These are phyloP conservation scores for Pleuronectes platessa DNA, from an alignment of 2,113 vertebrate genomes.

Conservation along the genomic window DNA sequence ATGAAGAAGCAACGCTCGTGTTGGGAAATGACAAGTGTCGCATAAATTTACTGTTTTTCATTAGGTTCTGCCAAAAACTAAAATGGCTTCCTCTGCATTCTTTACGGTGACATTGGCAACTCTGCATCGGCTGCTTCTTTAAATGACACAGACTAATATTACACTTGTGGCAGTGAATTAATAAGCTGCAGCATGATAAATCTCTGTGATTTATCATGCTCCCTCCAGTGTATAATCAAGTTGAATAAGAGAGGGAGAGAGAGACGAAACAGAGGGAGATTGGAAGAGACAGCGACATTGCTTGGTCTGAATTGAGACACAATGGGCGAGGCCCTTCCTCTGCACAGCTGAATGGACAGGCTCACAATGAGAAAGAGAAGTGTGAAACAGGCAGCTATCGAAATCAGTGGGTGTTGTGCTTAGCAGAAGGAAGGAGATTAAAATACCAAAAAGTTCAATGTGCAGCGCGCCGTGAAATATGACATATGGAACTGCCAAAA, in stretches of 20 bases:
- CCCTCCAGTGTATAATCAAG: constrained; percentile 80
- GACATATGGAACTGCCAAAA: constrained; percentile 61
- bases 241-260: constrained; percentile 36
- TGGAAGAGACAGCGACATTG: constrained; percentile 41
- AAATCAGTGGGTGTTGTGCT: constrained; percentile 55
- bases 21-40: constrained; percentile 6
- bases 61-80: constrained; percentile 5
- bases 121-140: constrained; percentile 62
- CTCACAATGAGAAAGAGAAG: constrained; percentile 40
- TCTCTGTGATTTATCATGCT: constrained; percentile 79
- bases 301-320: constrained; percentile 50
- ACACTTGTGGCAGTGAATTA: constrained; percentile 78
- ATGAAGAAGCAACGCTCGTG: too few species aligned
- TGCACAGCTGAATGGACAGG: constrained; percentile 53
- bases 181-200: constrained; percentile 79
- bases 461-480: constrained; percentile 49
- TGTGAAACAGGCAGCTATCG: constrained; percentile 54
- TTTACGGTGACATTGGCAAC: constrained; percentile 16
- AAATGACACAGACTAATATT: constrained; percentile 76
- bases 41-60: constrained; percentile 18
- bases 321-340: constrained; percentile 36
- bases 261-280: constrained; percentile 41
- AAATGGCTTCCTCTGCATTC: constrained; percentile 48
- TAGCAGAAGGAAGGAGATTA: constrained; percentile 52
- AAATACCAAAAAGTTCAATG: constrained; percentile 59